These are phyloP conservation scores for Narcine bancroftii DNA, from an alignment of 2,113 vertebrate species.

Conservation along the genomic window DNA sequence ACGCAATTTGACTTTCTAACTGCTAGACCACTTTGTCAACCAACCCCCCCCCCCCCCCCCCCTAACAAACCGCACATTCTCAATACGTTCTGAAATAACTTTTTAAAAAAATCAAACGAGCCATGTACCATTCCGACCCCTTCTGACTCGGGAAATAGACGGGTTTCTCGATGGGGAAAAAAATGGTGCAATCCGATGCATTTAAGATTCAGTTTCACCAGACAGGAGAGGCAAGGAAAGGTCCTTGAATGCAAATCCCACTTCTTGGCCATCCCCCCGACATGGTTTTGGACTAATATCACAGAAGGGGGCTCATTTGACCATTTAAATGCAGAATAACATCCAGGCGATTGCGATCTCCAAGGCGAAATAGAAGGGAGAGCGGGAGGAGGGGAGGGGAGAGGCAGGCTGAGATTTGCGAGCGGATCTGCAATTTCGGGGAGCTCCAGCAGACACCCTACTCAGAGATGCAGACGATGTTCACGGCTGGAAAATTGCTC, in stretches of 20 bases:
- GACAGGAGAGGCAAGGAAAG: background rate
- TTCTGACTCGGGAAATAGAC: background rate
- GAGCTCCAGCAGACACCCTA: slow-evolving; percentile 44
- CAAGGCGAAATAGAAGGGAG: background rate
- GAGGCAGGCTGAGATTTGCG: slow-evolving; percentile 39
- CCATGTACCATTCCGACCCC: background rate
- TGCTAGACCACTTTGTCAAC: background rate
- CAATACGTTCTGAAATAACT: background rate
- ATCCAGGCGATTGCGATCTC: background rate
- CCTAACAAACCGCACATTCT: background rate
- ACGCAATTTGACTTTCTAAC: background rate
- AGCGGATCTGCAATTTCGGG: slow-evolving; percentile 36
- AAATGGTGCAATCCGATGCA: background rate
- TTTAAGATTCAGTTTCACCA: background rate
- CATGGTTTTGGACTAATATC: background rate
- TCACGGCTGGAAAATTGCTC: slow-evolving; percentile 55
- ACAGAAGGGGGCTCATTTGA: background rate
- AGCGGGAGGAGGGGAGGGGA: slow-evolving; percentile 23
- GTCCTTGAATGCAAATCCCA: background rate
- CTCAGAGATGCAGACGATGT: slow-evolving; percentile 45
- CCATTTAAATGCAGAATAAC: background rate
- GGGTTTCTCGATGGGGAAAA: background rate
- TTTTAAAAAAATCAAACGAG: background rate
- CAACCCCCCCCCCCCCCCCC: too few species aligned
- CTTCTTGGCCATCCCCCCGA: background rate